A percentile compares a stretch with the other conserved stretches of the same genome.
Evolutionary conservation across 23 tunicate species (phyloP).

Genomic region (Aplidium turbinatum): DNA sequence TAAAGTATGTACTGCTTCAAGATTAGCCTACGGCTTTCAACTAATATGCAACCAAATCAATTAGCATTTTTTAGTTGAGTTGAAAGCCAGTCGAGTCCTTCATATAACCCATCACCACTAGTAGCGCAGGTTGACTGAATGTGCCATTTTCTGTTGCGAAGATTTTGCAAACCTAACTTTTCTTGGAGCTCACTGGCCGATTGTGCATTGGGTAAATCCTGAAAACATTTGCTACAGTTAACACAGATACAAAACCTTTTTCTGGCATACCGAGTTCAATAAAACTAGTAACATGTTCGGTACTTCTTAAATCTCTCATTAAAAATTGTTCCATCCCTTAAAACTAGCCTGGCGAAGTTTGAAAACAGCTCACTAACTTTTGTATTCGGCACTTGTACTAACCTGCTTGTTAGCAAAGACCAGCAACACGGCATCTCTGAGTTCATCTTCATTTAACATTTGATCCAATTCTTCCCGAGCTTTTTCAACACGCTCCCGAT

Average conservation of each 20-base stretch:
- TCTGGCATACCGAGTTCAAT: too few relatives aligned
- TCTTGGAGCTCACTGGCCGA: conserved; percentile 49
- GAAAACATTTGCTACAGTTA: too few relatives aligned
- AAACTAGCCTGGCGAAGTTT: too few relatives aligned
- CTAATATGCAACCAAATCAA: neutral
- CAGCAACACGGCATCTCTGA: conserved; percentile 81
- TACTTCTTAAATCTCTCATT: too few relatives aligned
- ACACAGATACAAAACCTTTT: too few relatives aligned
- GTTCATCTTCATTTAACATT: conserved; percentile 91
- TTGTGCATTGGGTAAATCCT: conserved; percentile 85
- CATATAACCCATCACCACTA: conserved; percentile 85
- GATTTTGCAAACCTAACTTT: conserved; percentile 38
- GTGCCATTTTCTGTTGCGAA: conserved; percentile 73
- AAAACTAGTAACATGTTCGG: too few relatives aligned
- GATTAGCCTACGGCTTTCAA: neutral
- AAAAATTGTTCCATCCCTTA: too few relatives aligned
- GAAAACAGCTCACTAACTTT: too few relatives aligned
- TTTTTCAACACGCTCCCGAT: conserved; percentile 75
- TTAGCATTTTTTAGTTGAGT: conserved; percentile 42
- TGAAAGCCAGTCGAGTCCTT: conserved; percentile 96
- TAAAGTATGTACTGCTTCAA: too few relatives aligned
- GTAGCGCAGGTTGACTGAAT: conserved; percentile 95
- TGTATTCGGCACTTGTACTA: too few relatives aligned
- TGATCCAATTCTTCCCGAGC: conserved; percentile 80
- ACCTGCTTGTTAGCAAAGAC: conserved; percentile 96